Base-by-base conservation (phyloP, 1,140 invertebrate genomes). In the Scaptomyza pallida region DNA sequence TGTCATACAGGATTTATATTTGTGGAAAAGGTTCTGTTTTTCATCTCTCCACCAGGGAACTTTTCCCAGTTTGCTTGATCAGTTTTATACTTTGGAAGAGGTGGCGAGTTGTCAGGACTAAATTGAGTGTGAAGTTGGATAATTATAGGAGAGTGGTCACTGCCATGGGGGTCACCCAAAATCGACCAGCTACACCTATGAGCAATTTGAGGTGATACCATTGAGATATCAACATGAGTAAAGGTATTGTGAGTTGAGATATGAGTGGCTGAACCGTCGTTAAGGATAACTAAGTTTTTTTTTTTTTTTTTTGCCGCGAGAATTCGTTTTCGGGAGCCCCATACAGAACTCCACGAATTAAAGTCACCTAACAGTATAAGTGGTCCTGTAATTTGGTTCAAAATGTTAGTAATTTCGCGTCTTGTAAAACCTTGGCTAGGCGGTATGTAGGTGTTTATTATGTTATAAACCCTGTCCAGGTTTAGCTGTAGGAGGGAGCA, bases 261-360 rank as follows among this genome's bases (percentile, higher is more conserved):
- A 5, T 70, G 67, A 2, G 67, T 70, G 2, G 67, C 30, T 1
- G 59, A 63, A 4, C 60, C 60, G n/a, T 71, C 47, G 16, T 71
- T 71, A 15, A 64, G 40, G 15, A 64, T 12, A 3, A 52, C 15
- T 8, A 57, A 26, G 21, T 70, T 62, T 10, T 41, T 12, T 70
- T 21, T 70, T 59, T 4, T n/a, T n/a, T n/a, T n/a, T n/a, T n/a
- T n/a, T n/a, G n/a, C 63, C 62, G 2, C 62, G 13, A 10, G 48
- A 21, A 35, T 72, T 61, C 23, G 21, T n/a, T n/a, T 17, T 37
- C 6, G 8, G 63, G n/a, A 68, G 12, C 63, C 57, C 56, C 54
- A 74, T 5, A 59, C 13, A 16, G 35, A 23, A 12, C 40, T 68
- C 41, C 59, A 74, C 4, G 44, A 17, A 26, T 74, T 63, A 19